Evolutionary conservation across 1,140 invertebrate species (phyloP).

Genomic region (Coptotermes formosanus): DNA sequence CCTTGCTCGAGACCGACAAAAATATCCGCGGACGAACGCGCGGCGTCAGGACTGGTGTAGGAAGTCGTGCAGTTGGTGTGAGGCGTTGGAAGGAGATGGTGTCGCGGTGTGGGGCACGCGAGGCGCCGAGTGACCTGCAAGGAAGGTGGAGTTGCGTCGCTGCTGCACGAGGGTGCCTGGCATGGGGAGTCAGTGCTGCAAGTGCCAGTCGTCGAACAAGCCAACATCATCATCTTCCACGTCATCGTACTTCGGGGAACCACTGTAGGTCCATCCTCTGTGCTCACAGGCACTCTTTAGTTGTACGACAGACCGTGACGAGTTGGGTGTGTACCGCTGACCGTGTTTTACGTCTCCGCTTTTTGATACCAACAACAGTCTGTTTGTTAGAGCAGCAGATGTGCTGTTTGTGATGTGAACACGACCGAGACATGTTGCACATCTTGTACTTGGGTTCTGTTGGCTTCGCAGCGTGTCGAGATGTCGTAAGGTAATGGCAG

Average conservation of each 20-base stretch:
- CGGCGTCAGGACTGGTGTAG: background rate
- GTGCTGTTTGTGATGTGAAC: background rate
- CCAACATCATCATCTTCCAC: slow-evolving; percentile 39
- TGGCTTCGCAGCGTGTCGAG: background rate
- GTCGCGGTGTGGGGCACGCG: slow-evolving; percentile 40
- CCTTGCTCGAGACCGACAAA: slow-evolving; percentile 8
- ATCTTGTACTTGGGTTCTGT: background rate
- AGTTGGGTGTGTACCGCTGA: no score
- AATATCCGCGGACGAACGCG: slow-evolving; percentile 14
- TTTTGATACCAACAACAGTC: no score
- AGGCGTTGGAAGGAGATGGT: background rate
- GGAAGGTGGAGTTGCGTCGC: background rate
- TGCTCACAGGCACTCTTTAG: no score
- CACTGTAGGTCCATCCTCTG: background rate
- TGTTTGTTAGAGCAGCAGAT: no score
- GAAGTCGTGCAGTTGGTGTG: background rate
- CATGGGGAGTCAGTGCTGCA: slow-evolving; percentile 57
- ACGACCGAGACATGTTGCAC: background rate
- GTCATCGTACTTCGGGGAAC: slow-evolving; percentile 29
- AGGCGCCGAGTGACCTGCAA: slow-evolving; percentile 44
- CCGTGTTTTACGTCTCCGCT: no score
- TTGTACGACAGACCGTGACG: no score
- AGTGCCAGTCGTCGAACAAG: slow-evolving; percentile 47
- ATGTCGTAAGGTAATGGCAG: background rate
- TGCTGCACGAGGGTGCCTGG: background rate